A percentile compares a stretch with the other conserved stretches of the same genome.
These are phyloP conservation scores for Ganaspis brasiliensis DNA, from an alignment of 2,888 invertebrate species.

Conservation along the genomic window DNA sequence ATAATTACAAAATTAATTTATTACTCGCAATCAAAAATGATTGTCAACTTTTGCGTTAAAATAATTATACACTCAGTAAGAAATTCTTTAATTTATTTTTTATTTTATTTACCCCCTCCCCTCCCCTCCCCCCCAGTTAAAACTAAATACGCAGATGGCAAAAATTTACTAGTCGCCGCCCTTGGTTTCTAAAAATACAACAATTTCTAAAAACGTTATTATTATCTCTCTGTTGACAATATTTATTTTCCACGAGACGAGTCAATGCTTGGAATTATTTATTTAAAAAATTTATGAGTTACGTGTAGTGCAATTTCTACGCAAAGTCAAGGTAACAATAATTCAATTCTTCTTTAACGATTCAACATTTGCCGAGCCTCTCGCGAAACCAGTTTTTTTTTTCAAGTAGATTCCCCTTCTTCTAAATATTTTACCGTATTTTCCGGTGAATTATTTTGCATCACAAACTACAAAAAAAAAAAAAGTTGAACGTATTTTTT, in stretches of 20 bases:
- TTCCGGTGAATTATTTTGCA: slow-evolving; percentile 20
- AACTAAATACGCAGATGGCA: too few relatives aligned
- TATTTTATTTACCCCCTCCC: too few relatives aligned
- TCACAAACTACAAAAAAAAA: not conserved
- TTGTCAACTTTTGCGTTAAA: too few relatives aligned
- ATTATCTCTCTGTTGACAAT: too few relatives aligned
- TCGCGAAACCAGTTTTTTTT: slow-evolving; percentile 21
- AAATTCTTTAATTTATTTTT: too few relatives aligned
- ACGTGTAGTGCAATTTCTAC: not conserved
- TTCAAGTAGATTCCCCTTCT: slow-evolving; percentile 8
- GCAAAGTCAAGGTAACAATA: slow-evolving; percentile 24
- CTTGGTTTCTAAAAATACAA: too few relatives aligned
- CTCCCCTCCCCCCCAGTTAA: too few relatives aligned
- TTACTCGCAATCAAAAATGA: too few relatives aligned
- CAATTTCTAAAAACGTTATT: too few relatives aligned
- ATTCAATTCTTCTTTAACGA: not conserved
- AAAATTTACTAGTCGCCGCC: too few relatives aligned
- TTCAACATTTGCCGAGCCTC: slow-evolving; percentile 21
- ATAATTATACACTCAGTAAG: too few relatives aligned
- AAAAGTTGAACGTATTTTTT: slow-evolving; percentile 3
- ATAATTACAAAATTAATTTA: too few relatives aligned
- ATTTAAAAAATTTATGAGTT: not conserved
- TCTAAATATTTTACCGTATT: not conserved
- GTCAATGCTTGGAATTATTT: not conserved
- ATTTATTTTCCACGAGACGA: not conserved